phyloP scores from a whole-genome alignment of 2,113 vertebrate genomes.

The Bambusicola thoracicus region DNA sequence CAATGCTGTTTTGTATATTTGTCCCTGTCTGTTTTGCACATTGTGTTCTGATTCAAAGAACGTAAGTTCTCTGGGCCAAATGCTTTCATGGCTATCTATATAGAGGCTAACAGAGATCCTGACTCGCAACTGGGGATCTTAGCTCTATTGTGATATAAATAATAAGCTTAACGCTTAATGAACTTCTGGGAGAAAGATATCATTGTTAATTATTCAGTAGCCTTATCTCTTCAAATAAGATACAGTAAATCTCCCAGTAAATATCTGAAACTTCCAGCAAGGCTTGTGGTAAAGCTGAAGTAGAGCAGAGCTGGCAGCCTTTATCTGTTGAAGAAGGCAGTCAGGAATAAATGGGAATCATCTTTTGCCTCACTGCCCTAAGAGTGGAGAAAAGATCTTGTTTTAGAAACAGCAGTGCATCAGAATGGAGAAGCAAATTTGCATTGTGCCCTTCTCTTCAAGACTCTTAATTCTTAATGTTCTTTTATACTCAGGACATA shows the following conservation, averaged over 20 bases:
- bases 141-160: conserved; percentile 21
- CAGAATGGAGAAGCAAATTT: background rate
- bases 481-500: background rate
- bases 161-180: conserved; percentile 44
- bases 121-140: background rate
- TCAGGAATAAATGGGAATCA: background rate
- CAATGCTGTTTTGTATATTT: background rate
- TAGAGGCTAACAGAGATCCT: background rate
- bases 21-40: conserved; percentile 29
- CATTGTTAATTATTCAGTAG: conserved; percentile 23
- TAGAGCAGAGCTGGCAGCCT: background rate
- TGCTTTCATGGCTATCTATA: conserved; percentile 35
- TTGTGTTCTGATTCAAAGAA: conserved; percentile 42
- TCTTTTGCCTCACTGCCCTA: background rate
- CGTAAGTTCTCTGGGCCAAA: conserved; percentile 9
- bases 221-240: conserved; percentile 24
- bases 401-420: background rate
- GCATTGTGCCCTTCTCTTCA: background rate
- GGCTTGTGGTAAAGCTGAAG: background rate
- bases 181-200: conserved; percentile 2
- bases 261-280: background rate
- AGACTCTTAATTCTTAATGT: background rate
- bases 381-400: background rate
- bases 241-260: background rate
- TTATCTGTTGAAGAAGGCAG: background rate